Percentiles rank a stretch among this genome's conserved stretches.
phyloP scores from a whole-genome alignment of 2,113 vertebrate species.

The Mobula birostris region DNA sequence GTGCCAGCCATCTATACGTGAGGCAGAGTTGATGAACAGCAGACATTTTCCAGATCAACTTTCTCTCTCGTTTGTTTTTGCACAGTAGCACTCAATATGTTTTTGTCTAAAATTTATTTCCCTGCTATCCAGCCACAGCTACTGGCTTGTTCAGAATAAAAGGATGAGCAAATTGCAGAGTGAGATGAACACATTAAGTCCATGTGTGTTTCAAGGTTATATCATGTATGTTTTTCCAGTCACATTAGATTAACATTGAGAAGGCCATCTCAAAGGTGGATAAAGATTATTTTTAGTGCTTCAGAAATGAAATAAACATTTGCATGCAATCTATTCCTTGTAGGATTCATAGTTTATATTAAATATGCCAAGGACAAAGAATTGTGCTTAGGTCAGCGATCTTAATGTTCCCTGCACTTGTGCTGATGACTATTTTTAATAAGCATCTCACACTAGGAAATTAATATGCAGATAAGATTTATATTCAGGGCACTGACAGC shows the following conservation, averaged over 20 bases:
- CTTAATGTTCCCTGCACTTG: background rate
- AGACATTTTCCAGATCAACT: background rate
- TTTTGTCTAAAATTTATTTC: background rate
- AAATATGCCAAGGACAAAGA: background rate
- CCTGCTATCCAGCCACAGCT: background rate
- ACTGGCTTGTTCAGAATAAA: background rate
- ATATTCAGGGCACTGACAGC: conserved; percentile 20
- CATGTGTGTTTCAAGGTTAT: background rate
- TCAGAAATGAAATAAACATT: background rate
- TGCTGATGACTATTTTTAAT: background rate
- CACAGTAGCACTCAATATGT: background rate
- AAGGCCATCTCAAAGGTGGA: background rate
- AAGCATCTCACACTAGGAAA: conserved; percentile 9
- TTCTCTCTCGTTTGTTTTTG: background rate
- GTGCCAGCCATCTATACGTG: background rate
- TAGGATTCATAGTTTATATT: background rate
- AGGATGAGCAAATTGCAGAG: background rate
- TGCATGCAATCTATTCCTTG: background rate
- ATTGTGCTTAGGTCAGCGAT: conserved; percentile 10
- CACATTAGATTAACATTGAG: background rate
- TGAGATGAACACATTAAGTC: background rate
- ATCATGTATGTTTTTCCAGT: background rate
- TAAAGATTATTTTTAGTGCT: background rate
- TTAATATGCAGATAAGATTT: conserved; percentile 15
- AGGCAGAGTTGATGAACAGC: background rate